These are phyloP conservation scores for Arothron firmamentum DNA, from an alignment of 2,113 vertebrate species.

Conservation along the genomic window DNA sequence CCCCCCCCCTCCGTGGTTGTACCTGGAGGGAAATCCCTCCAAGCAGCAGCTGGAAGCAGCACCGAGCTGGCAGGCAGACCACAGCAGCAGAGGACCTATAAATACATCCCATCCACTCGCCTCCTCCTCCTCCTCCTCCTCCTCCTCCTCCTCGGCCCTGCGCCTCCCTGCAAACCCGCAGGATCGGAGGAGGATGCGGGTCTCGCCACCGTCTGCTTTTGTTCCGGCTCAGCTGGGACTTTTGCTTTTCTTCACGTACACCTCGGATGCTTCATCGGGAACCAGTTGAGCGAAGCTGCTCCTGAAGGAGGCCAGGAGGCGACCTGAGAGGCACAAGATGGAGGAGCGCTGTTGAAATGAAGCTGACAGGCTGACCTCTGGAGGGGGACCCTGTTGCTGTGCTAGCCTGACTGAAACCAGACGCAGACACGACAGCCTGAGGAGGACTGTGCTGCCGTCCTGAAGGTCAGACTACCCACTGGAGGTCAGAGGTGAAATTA, in stretches of 20 bases:
- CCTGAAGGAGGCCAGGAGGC: constrained; percentile 79
- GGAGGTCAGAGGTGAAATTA: too few relatives aligned
- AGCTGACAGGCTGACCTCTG: too few relatives aligned
- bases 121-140: too few relatives aligned
- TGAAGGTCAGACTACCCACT: too few relatives aligned
- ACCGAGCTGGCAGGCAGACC: constrained; percentile 70
- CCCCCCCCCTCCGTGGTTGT: constrained; percentile 70
- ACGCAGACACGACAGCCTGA: too few relatives aligned
- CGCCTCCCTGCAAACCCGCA: background rate
- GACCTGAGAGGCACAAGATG: constrained; percentile 67
- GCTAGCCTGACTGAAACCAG: too few relatives aligned
- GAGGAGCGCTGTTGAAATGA: too few relatives aligned
- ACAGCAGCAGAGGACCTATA: constrained; percentile 74
- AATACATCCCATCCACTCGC: constrained; percentile 76
- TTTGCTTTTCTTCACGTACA: constrained; percentile 80
- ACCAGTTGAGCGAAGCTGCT: constrained; percentile 78
- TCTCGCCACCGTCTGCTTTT: background rate
- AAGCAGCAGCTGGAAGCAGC: constrained; percentile 70
- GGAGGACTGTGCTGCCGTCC: too few relatives aligned
- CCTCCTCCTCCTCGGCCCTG: constrained; percentile 33
- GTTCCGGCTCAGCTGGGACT: constrained; percentile 1
- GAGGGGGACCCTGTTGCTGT: too few relatives aligned
- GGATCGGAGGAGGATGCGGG: constrained; percentile 1
- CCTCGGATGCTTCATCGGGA: constrained; percentile 74
- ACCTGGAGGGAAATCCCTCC: constrained; percentile 80